A percentile compares a stretch with the other conserved stretches of the same genome.
Evolutionary conservation across 2,797 vertebrate genomes (phyloP).

Genomic region (Hippocampus kuda): DNA sequence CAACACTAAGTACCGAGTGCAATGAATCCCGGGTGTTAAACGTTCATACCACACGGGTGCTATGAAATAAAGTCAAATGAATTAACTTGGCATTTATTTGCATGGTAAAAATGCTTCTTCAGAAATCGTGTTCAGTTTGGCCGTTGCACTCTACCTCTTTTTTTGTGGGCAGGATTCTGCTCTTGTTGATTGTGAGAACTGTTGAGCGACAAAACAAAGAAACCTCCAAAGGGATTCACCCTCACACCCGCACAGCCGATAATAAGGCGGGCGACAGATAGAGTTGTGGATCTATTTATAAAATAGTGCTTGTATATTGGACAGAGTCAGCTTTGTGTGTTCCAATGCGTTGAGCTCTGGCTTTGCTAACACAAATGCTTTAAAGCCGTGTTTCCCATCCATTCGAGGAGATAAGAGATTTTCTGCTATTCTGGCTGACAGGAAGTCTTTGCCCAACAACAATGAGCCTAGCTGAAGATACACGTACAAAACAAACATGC

Average conservation of each 20-base stretch:
- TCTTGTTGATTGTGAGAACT: neutral
- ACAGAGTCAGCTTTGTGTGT: conserved; percentile 8
- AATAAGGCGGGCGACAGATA: neutral
- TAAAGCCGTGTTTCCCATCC: conserved; percentile 36
- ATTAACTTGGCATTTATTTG: too few relatives aligned
- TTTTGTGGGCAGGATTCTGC: neutral
- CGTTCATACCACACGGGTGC: too few relatives aligned
- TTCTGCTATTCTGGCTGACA: conserved; percentile 29
- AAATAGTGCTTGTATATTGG: neutral
- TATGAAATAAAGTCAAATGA: too few relatives aligned
- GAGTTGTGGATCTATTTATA: neutral
- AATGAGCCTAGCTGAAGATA: conserved; percentile 5
- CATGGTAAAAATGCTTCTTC: too few relatives aligned
- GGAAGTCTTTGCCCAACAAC: conserved; percentile 26
- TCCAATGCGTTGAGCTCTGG: conserved; percentile 6
- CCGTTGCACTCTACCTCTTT: too few relatives aligned
- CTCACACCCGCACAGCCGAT: neutral
- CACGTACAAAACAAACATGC: conserved; percentile 6
- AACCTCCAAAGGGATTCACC: neutral
- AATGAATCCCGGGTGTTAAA: too few relatives aligned
- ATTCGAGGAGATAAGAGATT: conserved; percentile 29
- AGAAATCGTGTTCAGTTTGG: too few relatives aligned
- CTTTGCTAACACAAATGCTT: conserved; percentile 31
- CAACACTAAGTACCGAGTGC: too few relatives aligned
- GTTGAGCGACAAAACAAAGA: neutral